These are phyloP conservation scores for Schizothorax lantsangensis DNA, from an alignment of 2,797 vertebrate species.

Conservation along the genomic window DNA sequence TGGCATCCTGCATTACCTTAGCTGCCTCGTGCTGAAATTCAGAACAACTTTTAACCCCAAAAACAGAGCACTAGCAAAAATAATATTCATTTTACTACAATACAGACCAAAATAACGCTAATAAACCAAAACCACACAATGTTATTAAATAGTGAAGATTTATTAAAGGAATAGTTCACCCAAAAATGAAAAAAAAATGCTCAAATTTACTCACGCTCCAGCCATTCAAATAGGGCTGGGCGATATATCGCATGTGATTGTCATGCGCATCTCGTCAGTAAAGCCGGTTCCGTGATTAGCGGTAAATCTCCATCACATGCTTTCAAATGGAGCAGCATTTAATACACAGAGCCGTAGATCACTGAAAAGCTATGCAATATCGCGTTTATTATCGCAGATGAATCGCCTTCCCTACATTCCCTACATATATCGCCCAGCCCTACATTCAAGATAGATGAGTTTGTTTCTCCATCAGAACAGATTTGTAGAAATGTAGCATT, in stretches of 20 bases:
- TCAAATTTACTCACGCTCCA: background rate
- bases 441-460: background rate
- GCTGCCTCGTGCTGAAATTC: constrained; percentile 91
- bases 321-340: no score
- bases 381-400: no score
- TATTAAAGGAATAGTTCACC: background rate
- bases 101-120: background rate
- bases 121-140: background rate
- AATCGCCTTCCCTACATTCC: no score
- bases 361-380: no score
- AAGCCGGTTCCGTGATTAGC: no score
- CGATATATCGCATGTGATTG: no score
- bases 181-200: background rate
- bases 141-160: background rate
- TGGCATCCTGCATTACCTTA: constrained; percentile 95
- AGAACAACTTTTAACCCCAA: background rate
- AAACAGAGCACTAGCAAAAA: background rate
- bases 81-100: background rate
- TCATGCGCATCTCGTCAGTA: no score
- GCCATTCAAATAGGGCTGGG: no score
- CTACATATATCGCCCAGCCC: no score
- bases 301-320: no score
- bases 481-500: background rate
- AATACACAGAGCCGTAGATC: no score
- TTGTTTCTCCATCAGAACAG: background rate